Conservation (phyloP, 2,797 vertebrate species). For the Scleropages formosus region DNA sequence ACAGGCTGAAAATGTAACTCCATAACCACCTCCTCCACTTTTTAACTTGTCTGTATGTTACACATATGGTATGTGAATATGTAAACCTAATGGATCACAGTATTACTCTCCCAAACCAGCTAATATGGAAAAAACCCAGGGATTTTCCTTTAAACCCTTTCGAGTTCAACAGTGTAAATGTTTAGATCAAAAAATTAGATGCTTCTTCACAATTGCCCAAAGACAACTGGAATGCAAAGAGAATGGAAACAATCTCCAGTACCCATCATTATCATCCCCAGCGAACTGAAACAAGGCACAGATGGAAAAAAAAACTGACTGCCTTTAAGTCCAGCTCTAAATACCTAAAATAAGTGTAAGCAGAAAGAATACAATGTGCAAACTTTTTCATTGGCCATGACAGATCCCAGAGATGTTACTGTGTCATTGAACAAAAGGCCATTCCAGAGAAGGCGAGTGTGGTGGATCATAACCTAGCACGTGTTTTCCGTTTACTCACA, state of each 20-base stretch:
- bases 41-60: too few relatives aligned
- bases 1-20: too few relatives aligned
- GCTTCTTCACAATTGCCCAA: conserved; percentile 6
- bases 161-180: too few relatives aligned
- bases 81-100: too few relatives aligned
- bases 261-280: not conserved
- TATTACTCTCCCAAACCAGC: too few relatives aligned
- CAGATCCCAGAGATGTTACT: conserved; percentile 10
- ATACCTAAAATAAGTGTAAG: conserved; percentile 21
- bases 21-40: too few relatives aligned
- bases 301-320: not conserved
- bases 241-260: conserved; percentile 8
- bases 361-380: conserved; percentile 31
- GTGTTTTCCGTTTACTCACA: conserved; percentile 27
- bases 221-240: not conserved
- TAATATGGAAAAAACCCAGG: too few relatives aligned
- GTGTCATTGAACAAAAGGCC: conserved; percentile 30
- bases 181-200: too few relatives aligned
- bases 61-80: too few relatives aligned
- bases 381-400: conserved; percentile 26
- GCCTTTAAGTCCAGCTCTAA: conserved; percentile 5
- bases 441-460: not conserved
- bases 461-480: conserved; percentile 37
- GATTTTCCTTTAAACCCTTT: too few relatives aligned
- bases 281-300: conserved; percentile 4